Evolutionary conservation across 1,140 invertebrate species (phyloP).

Genomic region (Coptotermes formosanus): DNA sequence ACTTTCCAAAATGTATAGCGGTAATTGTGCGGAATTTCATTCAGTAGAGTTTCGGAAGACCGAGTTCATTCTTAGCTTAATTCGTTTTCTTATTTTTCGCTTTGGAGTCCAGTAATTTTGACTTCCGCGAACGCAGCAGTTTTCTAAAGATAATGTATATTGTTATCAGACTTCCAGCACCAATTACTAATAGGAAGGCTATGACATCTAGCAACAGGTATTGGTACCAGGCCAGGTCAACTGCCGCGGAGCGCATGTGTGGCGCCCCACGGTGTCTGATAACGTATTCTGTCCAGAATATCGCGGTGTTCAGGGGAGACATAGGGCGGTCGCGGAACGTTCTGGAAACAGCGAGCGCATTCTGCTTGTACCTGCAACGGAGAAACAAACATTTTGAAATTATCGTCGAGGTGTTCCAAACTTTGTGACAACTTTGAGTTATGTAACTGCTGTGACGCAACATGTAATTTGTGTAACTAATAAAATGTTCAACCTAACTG

Average conservation of each 20-base stretch:
- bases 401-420: too few relatives aligned
- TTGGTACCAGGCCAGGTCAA: constrained; percentile 58
- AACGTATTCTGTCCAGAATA: constrained; percentile 64
- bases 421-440: too few relatives aligned
- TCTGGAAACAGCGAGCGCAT: neutral
- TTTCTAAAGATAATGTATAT: neutral
- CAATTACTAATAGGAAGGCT: neutral
- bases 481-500: too few relatives aligned
- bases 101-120: neutral
- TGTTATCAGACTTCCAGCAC: neutral
- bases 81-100: neutral
- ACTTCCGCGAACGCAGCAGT: neutral
- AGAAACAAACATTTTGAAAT: neutral
- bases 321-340: constrained; percentile 36
- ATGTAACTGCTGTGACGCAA: too few relatives aligned
- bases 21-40: too few relatives aligned
- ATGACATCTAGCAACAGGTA: constrained; percentile 60
- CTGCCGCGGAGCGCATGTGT: constrained; percentile 55
- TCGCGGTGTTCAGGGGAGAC: constrained; percentile 52
- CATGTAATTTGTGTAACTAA: too few relatives aligned
- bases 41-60: too few relatives aligned
- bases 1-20: too few relatives aligned
- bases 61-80: neutral
- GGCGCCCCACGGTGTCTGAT: constrained; percentile 57
- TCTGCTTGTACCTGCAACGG: neutral